Conservation (phyloP, 2,888 invertebrate species). For the Epicampocera succincta region DNA sequence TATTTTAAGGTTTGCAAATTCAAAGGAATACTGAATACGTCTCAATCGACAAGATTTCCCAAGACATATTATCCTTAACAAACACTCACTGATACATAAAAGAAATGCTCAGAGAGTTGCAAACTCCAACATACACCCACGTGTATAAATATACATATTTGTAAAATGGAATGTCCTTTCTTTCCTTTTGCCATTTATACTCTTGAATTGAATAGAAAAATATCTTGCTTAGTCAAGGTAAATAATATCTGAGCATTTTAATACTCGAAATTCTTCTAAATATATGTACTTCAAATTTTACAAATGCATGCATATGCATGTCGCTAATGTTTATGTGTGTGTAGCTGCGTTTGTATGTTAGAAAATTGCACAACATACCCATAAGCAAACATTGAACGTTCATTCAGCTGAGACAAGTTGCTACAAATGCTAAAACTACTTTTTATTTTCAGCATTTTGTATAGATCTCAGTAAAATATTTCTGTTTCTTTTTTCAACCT, state of each 20-base stretch:
- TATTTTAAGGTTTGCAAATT: background rate
- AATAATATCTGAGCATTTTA: slow-evolving; percentile 68
- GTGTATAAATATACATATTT: background rate
- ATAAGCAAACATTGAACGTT: slow-evolving; percentile 20
- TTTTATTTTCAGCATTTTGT: slow-evolving; percentile 56
- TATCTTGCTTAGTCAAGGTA: slow-evolving; percentile 65
- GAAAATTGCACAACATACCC: slow-evolving; percentile 1
- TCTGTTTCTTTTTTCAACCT: slow-evolving; percentile 17
- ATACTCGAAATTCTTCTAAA: slow-evolving; percentile 54
- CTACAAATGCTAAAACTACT: slow-evolving; percentile 55
- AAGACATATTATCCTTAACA: background rate
- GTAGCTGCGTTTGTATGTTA: slow-evolving; percentile 3
- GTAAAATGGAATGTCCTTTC: slow-evolving; percentile 54
- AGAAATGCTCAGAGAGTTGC: too few species aligned
- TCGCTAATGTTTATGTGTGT: background rate
- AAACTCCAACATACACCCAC: too few species aligned
- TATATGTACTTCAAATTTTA: background rate
- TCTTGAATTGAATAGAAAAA: slow-evolving; percentile 21
- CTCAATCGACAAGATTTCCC: background rate
- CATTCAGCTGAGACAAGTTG: slow-evolving; percentile 52
- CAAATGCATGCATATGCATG: slow-evolving; percentile 8
- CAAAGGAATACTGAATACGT: slow-evolving; percentile 4
- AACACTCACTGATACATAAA: slow-evolving; percentile 14
- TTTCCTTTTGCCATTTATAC: slow-evolving; percentile 38
- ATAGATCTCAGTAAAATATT: slow-evolving; percentile 40